Conservation (phyloP, 2,113 vertebrate genomes). For the Chiloscyllium plagiosum region DNA sequence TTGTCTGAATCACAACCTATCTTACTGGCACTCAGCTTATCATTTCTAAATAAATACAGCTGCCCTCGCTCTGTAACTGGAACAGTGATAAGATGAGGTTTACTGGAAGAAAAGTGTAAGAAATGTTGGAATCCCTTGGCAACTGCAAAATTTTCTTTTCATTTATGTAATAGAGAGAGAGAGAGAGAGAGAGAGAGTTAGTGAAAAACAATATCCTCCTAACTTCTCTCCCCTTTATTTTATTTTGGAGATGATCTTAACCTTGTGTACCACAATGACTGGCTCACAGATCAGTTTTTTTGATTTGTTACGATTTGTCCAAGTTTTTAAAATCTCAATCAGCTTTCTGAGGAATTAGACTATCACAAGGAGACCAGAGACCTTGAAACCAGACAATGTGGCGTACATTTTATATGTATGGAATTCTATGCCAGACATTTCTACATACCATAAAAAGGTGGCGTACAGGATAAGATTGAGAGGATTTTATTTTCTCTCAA, state of each 20-base stretch:
- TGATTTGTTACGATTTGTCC: not conserved
- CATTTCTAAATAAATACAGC: not conserved
- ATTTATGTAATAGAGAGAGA: too few relatives aligned
- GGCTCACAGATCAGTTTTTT: too few relatives aligned
- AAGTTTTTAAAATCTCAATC: too few relatives aligned
- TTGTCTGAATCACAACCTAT: not conserved
- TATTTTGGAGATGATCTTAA: not conserved
- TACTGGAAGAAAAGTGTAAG: not conserved
- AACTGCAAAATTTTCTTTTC: not conserved
- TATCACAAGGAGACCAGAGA: not conserved
- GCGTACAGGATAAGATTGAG: too few relatives aligned
- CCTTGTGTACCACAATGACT: not conserved
- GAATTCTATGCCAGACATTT: too few relatives aligned
- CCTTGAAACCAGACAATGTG: not conserved
- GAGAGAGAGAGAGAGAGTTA: not conserved
- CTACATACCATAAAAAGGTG: too few relatives aligned
- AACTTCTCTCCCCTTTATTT: not conserved
- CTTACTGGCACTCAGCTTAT: not conserved
- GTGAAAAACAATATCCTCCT: not conserved
- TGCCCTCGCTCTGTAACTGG: not conserved
- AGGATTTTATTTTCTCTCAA: too few relatives aligned
- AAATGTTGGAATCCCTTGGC: not conserved
- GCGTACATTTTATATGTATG: too few relatives aligned
- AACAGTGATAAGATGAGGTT: not conserved
- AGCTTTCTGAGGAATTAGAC: not conserved